Evolutionary conservation across 92 coral and sea anemone genomes (phyloP).

Genomic region (Hydrozoanthus gracilis): DNA sequence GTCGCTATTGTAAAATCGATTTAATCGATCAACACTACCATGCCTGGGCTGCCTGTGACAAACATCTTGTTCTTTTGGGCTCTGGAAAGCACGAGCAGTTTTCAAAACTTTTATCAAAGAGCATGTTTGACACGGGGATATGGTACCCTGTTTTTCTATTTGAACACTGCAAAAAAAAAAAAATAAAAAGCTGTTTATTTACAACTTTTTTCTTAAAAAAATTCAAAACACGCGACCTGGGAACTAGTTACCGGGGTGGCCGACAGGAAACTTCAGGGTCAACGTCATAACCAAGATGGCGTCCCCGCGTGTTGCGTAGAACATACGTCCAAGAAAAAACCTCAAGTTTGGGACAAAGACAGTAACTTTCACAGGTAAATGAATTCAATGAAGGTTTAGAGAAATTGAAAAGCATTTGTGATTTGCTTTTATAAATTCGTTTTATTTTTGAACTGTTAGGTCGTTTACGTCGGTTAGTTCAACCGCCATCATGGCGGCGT

Average conservation of each 20-base stretch:
- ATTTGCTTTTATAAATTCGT: constrained; percentile 35
- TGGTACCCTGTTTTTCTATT: no score
- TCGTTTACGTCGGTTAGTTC: constrained; percentile 50
- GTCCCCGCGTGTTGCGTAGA: constrained; percentile 61
- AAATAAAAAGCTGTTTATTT: no score
- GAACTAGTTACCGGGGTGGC: background rate
- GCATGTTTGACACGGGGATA: no score
- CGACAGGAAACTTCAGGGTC: background rate
- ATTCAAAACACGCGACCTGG: background rate
- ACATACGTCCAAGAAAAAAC: constrained; percentile 45
- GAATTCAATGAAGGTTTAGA: background rate
- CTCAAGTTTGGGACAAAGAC: constrained; percentile 12
- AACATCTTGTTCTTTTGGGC: no score
- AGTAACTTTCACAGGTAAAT: constrained; percentile 51
- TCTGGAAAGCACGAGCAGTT: no score
- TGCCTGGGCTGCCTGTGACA: no score
- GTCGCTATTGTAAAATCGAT: no score
- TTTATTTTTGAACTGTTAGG: constrained; percentile 39
- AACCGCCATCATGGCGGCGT: constrained; percentile 97
- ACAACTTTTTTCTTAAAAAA: no score
- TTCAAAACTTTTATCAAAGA: no score
- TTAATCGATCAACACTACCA: no score
- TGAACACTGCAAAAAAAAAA: no score
- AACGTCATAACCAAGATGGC: constrained; percentile 56
- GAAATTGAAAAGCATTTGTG: no score